Evolutionary conservation across 2,113 vertebrate genomes (phyloP), one percentile per base, ranked within the genome.

Genomic region (Formicarius rufipectus): DNA sequence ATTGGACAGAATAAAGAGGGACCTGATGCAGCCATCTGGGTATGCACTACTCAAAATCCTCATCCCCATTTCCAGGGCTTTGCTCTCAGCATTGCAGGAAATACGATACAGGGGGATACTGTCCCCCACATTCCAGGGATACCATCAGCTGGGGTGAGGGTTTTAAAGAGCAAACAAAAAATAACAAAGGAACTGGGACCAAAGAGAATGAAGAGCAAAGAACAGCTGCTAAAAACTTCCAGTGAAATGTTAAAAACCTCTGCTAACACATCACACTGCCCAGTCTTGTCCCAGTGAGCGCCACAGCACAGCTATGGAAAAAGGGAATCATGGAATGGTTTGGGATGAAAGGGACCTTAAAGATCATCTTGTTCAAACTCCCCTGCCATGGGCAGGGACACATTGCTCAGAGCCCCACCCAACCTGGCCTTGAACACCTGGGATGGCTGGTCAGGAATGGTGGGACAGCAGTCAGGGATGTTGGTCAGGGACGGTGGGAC

Each of bases 1-100:
- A 6, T 6, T 13, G 23, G 45, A 12, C 15, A 62, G 63, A 78
- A 67, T 0, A 33, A 40, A 35, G 67, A 45, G 8, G 4, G 10
- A 47, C 3, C 12, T 25, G 50, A 60, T 5, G 22, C 2, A 19
- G 10, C 20, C n/a, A 37, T 1, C 47, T 50, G 35, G 3, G 2
- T 2, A 33, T 22, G 50, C 19, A 16, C 56, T 19, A 9, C 66
- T 31, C 44, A 40, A 33, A 84, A 74, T 31, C 60, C 44, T 84
- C 80, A 72, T 4, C 25, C 23, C 24, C 6, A 1, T 30, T 31
- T 27, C 14, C 74, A 72, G 47, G 33, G 59, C 49, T 79, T 64
- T 55, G n/a, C 21, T 37, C 23, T 79, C 71, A 45, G 49, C 27
- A 44, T 21, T 20, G 19, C 37, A 66, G 64, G 20, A 37, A 79